Evolutionary conservation across 2,113 vertebrate species (phyloP), one percentile per base, ranked within the genome.

Genomic region (Tautogolabrus adspersus): DNA sequence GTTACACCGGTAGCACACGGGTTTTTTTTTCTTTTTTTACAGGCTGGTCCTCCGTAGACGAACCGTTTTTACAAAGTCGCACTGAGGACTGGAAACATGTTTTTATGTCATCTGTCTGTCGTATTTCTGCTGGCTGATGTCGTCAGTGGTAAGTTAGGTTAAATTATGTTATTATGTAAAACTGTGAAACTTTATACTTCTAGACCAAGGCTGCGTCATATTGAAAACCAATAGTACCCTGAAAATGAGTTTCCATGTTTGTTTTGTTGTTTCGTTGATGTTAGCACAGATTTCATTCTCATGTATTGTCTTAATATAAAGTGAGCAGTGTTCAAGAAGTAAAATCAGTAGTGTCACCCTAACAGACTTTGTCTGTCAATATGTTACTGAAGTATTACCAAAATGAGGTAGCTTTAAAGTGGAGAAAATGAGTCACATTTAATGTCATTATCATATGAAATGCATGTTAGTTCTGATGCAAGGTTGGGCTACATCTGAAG

Each of bases 81-180:
- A 64, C 9, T 5, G 10, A 15, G 60, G 12, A 60, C n/a, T 10
- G 10, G 18, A 64, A 83, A 37, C 22, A 91, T 92, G 91, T 26
- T 63, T 26, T 34, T 63, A 1, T 30, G 12, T 13, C 30, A 1
- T 30, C 63, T 87, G 47, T 0, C 44, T 15, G 38, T 68, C 44
- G 13, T 75, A 47, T 23, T 83, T 23, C 81, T 87, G 30, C 55
- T 85, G 21, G 42, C 23, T 1, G 26, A 56, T 19, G 59, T 64
- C 56, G 11, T 38, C 30, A 49, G 16, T 78, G 88, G 91, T 92
- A 51, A 87, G 88, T 70, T 3, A 69, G 64, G 42, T 79, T 85
- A 9, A 44, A 19, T 11, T 59, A 10, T 21, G 4, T 42, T 57
- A 11, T 6, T 49, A 3, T 18, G 47, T 8, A 2, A 19, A n/a